Evolutionary conservation across 2,797 vertebrate genomes (phyloP).

Genomic region (Poecilia wingei): DNA sequence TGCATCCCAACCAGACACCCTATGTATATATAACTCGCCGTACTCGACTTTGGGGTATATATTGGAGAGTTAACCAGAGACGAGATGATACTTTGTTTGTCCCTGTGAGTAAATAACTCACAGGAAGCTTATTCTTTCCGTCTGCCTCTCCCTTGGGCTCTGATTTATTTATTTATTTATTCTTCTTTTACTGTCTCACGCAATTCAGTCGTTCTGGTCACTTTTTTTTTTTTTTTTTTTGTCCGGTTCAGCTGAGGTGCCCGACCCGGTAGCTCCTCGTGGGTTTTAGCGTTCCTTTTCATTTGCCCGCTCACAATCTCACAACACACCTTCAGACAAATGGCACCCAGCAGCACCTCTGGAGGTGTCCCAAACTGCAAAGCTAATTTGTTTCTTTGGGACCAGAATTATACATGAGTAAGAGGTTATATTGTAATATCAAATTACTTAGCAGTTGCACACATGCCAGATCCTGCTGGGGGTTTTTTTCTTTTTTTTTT

Average conservation of each 20-base stretch:
- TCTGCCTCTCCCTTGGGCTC: slow-evolving; percentile 47
- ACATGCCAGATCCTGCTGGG: slow-evolving; percentile 48
- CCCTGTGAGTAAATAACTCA: slow-evolving; percentile 68
- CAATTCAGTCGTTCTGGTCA: slow-evolving; percentile 54
- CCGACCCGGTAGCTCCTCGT: slow-evolving; percentile 41
- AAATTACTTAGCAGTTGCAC: slow-evolving; percentile 57
- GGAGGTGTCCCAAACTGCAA: slow-evolving; percentile 65
- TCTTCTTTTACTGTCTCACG: slow-evolving; percentile 39
- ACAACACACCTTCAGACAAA: slow-evolving; percentile 24
- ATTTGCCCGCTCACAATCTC: slow-evolving; percentile 25
- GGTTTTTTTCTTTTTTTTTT: slow-evolving; percentile 29
- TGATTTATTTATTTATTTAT: slow-evolving; percentile 49
- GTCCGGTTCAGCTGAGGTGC: slow-evolving; percentile 64
- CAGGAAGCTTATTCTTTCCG: slow-evolving; percentile 45
- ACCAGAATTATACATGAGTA: slow-evolving; percentile 56
- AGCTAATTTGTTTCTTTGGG: slow-evolving; percentile 66
- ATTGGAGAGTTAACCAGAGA: slow-evolving; percentile 69
- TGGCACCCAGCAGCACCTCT: slow-evolving; percentile 50
- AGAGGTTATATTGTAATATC: slow-evolving; percentile 61
- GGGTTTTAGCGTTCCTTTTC: slow-evolving; percentile 41
- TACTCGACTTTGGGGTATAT: slow-evolving; percentile 50
- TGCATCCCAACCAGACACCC: slow-evolving; percentile 48
- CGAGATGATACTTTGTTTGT: slow-evolving; percentile 60
- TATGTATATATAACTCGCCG: slow-evolving; percentile 36
- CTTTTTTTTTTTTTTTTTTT: slow-evolving; percentile 52